phyloP scores from a whole-genome alignment of 2,113 vertebrate species.

The Megaceryle torquata region DNA sequence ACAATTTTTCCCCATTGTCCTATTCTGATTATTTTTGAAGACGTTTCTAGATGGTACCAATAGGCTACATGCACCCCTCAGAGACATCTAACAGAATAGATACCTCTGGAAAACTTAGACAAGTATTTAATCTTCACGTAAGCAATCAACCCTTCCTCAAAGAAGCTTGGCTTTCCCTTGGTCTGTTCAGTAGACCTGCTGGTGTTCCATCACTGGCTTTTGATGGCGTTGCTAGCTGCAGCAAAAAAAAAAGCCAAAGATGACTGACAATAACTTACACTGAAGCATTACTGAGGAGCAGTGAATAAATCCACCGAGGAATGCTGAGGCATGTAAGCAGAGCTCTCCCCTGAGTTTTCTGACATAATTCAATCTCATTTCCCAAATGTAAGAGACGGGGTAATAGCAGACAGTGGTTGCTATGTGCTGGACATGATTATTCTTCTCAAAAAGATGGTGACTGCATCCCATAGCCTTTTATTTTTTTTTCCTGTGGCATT shows the following conservation, averaged over 20 bases:
- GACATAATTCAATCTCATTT: background rate
- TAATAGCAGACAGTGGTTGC: background rate
- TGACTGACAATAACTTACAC: background rate
- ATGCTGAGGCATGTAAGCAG: background rate
- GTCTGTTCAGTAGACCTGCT: background rate
- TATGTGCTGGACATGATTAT: background rate
- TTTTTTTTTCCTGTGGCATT: background rate
- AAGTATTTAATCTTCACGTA: background rate
- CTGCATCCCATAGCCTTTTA: background rate
- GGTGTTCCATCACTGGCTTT: background rate
- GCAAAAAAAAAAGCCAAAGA: background rate
- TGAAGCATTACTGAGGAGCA: background rate
- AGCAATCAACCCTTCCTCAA: background rate
- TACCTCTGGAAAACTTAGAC: background rate
- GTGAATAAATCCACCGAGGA: background rate
- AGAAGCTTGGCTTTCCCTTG: background rate
- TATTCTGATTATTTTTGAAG: background rate
- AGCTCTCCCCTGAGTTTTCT: background rate
- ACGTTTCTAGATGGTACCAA: background rate
- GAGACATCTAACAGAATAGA: background rate
- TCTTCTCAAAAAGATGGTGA: background rate
- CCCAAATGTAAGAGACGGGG: background rate
- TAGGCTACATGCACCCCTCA: background rate
- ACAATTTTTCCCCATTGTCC: background rate
- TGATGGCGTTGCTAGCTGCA: background rate